Conservation (phyloP, 1,140 invertebrate species). For the Lordiphosa clarofinis region DNA sequence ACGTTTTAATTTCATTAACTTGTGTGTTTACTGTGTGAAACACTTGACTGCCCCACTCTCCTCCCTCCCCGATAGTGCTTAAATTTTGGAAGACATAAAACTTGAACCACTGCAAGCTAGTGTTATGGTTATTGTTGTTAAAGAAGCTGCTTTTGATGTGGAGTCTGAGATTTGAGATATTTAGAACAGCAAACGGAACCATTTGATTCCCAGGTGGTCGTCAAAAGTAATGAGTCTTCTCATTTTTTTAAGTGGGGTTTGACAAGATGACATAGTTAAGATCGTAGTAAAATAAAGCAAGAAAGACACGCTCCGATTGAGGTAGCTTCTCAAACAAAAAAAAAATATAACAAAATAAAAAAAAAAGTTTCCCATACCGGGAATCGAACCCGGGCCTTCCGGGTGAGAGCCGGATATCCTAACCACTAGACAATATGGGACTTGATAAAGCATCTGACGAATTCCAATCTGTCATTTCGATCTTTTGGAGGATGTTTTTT, state of each 20-base stretch:
- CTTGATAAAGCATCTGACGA: constrained; percentile 19
- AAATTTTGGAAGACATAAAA: constrained; percentile 44
- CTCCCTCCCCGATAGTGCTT: constrained; percentile 21
- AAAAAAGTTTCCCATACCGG: constrained; percentile 82
- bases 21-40: constrained; percentile 71
- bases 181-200: constrained; percentile 45
- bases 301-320: background rate
- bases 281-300: background rate
- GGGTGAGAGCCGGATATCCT: constrained; percentile 92
- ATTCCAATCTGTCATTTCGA: too few relatives aligned
- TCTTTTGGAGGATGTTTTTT: too few relatives aligned
- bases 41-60: constrained; percentile 41
- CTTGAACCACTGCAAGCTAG: constrained; percentile 40
- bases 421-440: constrained; percentile 88
- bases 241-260: too few relatives aligned
- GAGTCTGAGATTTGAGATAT: constrained; percentile 54
- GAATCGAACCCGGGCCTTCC: constrained; percentile 92
- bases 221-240: constrained; percentile 12
- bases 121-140: constrained; percentile 17
- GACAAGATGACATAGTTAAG: background rate
- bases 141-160: constrained; percentile 53
- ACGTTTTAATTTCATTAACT: constrained; percentile 77
- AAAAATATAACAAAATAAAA: background rate
- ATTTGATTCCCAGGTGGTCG: constrained; percentile 40
- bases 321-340: too few relatives aligned